phyloP scores from a whole-genome alignment of 1,140 invertebrate genomes.

The Diachasmimorpha longicaudata region DNA sequence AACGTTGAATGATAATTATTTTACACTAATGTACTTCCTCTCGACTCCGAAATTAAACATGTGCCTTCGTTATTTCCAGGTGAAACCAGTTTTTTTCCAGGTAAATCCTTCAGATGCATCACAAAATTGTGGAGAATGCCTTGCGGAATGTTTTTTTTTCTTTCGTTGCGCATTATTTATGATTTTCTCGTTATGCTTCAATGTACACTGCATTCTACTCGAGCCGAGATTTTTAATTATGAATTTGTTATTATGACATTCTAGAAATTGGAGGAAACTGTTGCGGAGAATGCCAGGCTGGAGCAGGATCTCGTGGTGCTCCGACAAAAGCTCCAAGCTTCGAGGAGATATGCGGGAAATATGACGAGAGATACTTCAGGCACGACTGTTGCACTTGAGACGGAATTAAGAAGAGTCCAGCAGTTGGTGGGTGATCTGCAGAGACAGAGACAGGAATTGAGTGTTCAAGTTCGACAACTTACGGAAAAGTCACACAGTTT shows the following conservation, averaged over 20 bases:
- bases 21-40: conserved; percentile 16
- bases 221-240: not conserved
- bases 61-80: conserved; percentile 48
- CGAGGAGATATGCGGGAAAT: conserved; percentile 54
- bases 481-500: conserved; percentile 75
- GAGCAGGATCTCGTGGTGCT: conserved; percentile 87
- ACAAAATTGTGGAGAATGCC: conserved; percentile 3
- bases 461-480: conserved; percentile 79
- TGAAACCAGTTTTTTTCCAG: conserved; percentile 50
- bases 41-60: conserved; percentile 33
- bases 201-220: conserved; percentile 19
- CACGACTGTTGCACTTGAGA: conserved; percentile 74
- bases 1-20: not conserved
- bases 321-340: conserved; percentile 81
- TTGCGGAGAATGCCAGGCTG: conserved; percentile 84
- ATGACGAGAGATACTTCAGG: conserved; percentile 57
- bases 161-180: not conserved
- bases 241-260: conserved; percentile 30
- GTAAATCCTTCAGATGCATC: conserved; percentile 39
- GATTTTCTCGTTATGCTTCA: not conserved
- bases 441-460: conserved; percentile 81
- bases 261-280: conserved; percentile 88
- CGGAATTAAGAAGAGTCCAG: conserved; percentile 82
- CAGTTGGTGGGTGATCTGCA: conserved; percentile 83
- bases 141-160: conserved; percentile 14